Conservation (phyloP, 2,888 invertebrate species). For the Orthosia incerta region DNA sequence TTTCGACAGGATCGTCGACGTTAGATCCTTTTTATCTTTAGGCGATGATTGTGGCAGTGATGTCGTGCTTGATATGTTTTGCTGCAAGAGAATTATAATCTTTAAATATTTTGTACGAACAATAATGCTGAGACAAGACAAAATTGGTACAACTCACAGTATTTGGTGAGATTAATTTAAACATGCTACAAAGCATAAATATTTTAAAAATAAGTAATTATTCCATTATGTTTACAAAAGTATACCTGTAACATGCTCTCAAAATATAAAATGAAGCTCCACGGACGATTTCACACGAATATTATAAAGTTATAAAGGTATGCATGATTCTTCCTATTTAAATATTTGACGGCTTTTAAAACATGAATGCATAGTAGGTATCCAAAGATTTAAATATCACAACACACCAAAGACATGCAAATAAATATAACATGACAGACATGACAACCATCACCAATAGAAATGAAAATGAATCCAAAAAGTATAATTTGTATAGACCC, state of each 20-base stretch:
- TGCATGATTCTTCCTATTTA: not conserved
- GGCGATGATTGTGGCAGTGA: conserved; percentile 87
- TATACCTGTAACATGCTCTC: conserved; percentile 37
- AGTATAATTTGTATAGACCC: not conserved
- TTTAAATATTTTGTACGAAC: not conserved
- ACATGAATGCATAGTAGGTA: not conserved
- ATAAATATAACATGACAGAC: conserved; percentile 36
- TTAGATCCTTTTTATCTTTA: conserved; percentile 92
- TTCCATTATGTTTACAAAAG: not conserved
- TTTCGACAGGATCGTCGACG: conserved; percentile 92
- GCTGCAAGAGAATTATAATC: conserved; percentile 75
- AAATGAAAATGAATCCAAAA: conserved; percentile 24
- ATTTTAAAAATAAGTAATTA: conserved; percentile 6
- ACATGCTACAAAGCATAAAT: conserved; percentile 54
- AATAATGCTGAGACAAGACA: conserved; percentile 13
- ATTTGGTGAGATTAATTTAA: conserved; percentile 60
- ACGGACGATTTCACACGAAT: not conserved
- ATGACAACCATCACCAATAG: conserved; percentile 49
- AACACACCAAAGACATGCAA: conserved; percentile 57
- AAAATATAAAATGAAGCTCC: conserved; percentile 6
- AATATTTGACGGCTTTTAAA: not conserved
- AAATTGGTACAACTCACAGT: conserved; percentile 48
- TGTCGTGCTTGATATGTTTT: conserved; percentile 91
- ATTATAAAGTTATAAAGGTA: not conserved
- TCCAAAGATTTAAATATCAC: not conserved